Evolutionary conservation across 2,113 vertebrate species (phyloP).

Genomic region (Saguinus midas): DNA sequence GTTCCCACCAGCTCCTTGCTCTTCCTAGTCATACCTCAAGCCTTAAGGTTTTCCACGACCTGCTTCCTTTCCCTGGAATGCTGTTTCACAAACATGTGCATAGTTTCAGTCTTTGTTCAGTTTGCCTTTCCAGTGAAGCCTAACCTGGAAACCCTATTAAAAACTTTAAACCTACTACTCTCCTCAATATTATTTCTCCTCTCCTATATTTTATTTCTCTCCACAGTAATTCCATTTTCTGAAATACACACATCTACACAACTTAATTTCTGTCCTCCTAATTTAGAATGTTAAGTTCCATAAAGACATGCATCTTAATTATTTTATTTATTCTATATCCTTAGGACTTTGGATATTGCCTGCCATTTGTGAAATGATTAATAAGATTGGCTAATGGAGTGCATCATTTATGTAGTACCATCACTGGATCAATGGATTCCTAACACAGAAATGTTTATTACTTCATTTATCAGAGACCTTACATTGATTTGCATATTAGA

Average conservation of each 20-base stretch:
- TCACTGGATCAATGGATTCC: background rate
- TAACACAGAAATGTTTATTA: background rate
- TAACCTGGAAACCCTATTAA: background rate
- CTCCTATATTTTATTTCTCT: background rate
- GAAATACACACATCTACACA: background rate
- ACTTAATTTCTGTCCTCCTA: background rate
- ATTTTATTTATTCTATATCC: background rate
- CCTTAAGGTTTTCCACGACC: background rate
- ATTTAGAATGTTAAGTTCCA: background rate
- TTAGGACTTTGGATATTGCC: background rate
- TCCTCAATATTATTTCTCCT: background rate
- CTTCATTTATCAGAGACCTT: background rate
- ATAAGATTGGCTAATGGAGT: background rate
- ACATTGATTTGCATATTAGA: constrained; percentile 40
- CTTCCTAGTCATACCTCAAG: background rate
- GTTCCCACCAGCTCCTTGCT: background rate
- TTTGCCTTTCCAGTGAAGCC: background rate
- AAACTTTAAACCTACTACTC: background rate
- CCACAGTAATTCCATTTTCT: background rate
- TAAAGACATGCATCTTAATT: background rate
- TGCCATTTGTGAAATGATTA: background rate
- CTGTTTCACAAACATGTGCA: background rate
- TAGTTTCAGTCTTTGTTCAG: background rate
- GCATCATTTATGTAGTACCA: background rate
- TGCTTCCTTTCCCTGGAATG: background rate